Evolutionary conservation across 2,797 vertebrate genomes (phyloP), one percentile per base, ranked within the genome.

Genomic region (Tachyglossus aculeatus): DNA sequence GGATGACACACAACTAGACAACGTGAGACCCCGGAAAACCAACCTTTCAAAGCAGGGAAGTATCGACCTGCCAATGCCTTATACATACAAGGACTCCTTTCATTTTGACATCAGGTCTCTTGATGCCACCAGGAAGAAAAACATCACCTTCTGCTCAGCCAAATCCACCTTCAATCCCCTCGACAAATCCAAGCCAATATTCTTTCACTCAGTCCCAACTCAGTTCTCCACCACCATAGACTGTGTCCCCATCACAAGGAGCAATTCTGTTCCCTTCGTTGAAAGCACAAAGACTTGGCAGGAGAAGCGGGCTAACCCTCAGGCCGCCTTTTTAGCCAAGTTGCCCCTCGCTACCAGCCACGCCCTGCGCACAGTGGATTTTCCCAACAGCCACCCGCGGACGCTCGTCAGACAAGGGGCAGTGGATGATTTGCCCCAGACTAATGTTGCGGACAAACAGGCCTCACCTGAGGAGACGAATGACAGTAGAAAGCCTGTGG

Each of bases 61-160:
- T 86, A 97, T 99, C 4, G 98, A 99, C 84, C 94, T 99, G 59
- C 97, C 98, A 3, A 92, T 96, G 96, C 97, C 96, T 0, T 98
- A 99, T 57, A 98, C 96, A 0, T 99, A 96, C 81, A 98, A 98
- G 77, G 97, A 98, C 86, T 99, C 98, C 9, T 99, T 99, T 77
- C 98, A 98, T 85, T 99, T 99, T 74, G 98, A 98, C 78, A 96
- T 99, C 84, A 95, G 87, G 67, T 92, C 92, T 2, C 81, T 53
- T 18, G 91, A 90, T 38, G 61, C 69, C 4, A 92, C 84, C 77
- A 95, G 92, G 70, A 88, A 92, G 64, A 90, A 86, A 13, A 93
- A 85, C 3, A 61, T 88, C 4, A 73, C 83, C 4, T 79, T 90
- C 3, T 80, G 82, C 43, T 84, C 91, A 2, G 82, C 90, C 27